Evolutionary conservation across 1,140 invertebrate species (phyloP).

Genomic region (Lamellibrachia luymesi): DNA sequence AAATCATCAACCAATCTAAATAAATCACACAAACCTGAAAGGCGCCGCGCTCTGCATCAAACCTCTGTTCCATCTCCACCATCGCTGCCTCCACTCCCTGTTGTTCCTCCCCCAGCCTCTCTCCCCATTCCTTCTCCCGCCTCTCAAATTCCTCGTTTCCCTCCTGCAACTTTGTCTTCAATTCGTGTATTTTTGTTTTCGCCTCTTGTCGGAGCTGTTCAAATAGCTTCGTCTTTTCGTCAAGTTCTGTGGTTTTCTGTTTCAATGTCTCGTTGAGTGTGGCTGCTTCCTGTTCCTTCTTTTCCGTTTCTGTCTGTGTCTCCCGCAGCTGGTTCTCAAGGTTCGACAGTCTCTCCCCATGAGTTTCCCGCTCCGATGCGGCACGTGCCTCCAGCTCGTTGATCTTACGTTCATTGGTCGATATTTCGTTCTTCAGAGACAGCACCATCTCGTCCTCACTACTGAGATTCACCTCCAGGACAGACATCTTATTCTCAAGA

Average conservation of each 20-base stretch:
- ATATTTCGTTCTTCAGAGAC: neutral
- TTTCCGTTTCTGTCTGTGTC: slow-evolving; percentile 13
- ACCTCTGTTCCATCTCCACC: neutral
- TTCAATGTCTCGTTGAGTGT: neutral
- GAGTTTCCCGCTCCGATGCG: neutral
- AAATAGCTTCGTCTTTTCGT: neutral
- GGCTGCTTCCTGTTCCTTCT: neutral
- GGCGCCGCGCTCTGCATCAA: slow-evolving; percentile 9
- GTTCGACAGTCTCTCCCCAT: neutral
- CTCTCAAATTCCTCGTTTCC: neutral
- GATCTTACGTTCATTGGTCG: neutral
- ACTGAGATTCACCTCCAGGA: neutral
- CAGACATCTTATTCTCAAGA: neutral
- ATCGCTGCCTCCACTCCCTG: neutral
- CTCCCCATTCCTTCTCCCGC: neutral
- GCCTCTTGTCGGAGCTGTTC: slow-evolving; percentile 1
- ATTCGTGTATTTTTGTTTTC: slow-evolving; percentile 1
- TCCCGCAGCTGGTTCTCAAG: slow-evolving; percentile 5
- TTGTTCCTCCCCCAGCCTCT: neutral
- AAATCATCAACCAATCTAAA: neutral
- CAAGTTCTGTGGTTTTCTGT: neutral
- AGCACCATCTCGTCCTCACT: slow-evolving; percentile 14
- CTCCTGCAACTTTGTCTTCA: slow-evolving; percentile 12
- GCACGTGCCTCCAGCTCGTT: neutral
- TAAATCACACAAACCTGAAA: neutral